Evolutionary conservation across 1,140 invertebrate species (phyloP).

Genomic region (Liolophura sinensis): DNA sequence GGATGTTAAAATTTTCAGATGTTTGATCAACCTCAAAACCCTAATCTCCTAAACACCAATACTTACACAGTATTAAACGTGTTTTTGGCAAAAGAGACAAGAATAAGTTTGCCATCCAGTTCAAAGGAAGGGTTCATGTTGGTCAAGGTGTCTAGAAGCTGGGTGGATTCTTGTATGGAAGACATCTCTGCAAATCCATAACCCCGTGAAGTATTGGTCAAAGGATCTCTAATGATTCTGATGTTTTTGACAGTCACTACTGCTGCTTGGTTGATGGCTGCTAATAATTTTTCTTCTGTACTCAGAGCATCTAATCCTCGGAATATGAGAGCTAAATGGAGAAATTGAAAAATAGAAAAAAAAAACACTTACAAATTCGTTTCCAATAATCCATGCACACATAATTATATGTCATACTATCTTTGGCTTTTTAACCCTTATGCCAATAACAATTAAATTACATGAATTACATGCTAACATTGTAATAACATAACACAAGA

Average conservation of each 20-base stretch:
- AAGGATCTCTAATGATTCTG: conserved; percentile 76
- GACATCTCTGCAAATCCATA: conserved; percentile 65
- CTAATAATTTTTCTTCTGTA: conserved; percentile 80
- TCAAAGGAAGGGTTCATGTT: conserved; percentile 44
- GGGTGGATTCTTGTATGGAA: conserved; percentile 80
- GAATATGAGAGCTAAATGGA: conserved; percentile 74
- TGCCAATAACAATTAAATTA: too few species aligned
- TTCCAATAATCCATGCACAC: too few species aligned
- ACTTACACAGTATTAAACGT: conserved; percentile 56
- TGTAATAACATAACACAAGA: too few species aligned
- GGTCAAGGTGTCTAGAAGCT: conserved; percentile 58
- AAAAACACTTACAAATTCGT: conserved; percentile 1
- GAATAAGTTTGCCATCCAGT: conserved; percentile 57
- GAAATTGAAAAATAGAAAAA: conserved; percentile 12
- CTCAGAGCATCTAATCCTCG: conserved; percentile 82
- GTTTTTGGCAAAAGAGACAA: conserved; percentile 58
- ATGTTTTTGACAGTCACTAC: conserved; percentile 75
- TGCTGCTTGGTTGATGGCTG: conserved; percentile 65
- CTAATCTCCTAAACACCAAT: background rate
- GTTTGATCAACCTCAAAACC: too few species aligned
- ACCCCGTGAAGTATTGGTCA: conserved; percentile 74
- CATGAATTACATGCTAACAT: too few species aligned
- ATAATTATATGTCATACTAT: too few species aligned
- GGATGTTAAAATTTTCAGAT: too few species aligned
- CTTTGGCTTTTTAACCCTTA: too few species aligned